These are phyloP conservation scores for Falco cherrug DNA, from an alignment of 2,797 vertebrate species.

Conservation along the genomic window DNA sequence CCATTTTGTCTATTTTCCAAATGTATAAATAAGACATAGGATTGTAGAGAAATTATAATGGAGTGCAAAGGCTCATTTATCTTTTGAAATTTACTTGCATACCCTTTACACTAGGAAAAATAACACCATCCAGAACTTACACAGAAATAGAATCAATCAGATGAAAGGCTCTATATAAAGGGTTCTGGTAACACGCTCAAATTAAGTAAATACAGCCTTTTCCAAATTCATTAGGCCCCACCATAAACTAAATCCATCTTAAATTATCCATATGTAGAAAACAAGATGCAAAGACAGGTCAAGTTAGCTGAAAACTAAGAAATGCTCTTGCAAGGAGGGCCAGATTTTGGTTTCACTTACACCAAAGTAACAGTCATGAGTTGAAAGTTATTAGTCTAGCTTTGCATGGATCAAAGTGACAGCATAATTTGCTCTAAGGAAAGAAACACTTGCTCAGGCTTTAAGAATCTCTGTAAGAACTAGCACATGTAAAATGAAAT, in stretches of 20 bases:
- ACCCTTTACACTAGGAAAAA: conserved; percentile 35
- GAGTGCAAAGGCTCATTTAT: conserved; percentile 48
- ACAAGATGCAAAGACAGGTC: background rate
- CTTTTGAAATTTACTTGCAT: conserved; percentile 42
- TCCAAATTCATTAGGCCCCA: background rate
- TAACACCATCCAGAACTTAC: conserved; percentile 3
- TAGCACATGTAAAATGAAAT: background rate
- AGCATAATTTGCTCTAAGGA: background rate
- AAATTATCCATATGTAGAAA: background rate
- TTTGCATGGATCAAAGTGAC: background rate
- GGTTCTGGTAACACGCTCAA: background rate
- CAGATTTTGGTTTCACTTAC: background rate
- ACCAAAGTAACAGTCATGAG: background rate
- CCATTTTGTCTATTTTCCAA: conserved; percentile 52
- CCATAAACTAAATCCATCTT: background rate
- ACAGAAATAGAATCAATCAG: conserved; percentile 28
- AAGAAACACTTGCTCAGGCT: background rate
- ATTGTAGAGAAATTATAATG: conserved; percentile 52
- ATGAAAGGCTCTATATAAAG: background rate
- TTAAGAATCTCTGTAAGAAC: background rate
- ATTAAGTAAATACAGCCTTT: conserved; percentile 6
- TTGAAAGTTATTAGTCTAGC: background rate
- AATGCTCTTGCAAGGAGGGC: background rate
- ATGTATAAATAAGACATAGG: conserved; percentile 58
- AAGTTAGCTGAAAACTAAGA: background rate